These are phyloP conservation scores for Burhinus bistriatus DNA, from an alignment of 2,113 vertebrate species.

Conservation along the genomic window DNA sequence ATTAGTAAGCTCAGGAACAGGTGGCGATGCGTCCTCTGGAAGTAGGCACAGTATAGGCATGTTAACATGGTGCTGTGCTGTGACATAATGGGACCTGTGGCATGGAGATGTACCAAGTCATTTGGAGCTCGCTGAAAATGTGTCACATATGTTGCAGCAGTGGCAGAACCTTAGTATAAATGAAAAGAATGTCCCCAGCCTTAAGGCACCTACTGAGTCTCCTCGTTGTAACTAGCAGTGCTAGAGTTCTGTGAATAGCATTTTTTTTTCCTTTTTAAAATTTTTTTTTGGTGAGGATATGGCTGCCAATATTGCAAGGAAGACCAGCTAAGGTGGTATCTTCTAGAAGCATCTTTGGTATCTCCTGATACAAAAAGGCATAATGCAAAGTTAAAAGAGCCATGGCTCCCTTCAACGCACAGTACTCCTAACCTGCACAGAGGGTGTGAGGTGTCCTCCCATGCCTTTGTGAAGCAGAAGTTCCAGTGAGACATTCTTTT, in stretches of 20 bases:
- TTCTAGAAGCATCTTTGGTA: background rate
- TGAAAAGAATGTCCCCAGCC: background rate
- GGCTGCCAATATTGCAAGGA: background rate
- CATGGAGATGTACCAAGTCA: background rate
- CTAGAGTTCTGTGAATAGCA: background rate
- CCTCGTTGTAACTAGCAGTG: background rate
- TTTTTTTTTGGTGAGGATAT: background rate
- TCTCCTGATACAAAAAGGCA: background rate
- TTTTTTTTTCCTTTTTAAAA: background rate
- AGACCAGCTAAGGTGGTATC: background rate
- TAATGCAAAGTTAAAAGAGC: background rate
- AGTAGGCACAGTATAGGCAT: background rate
- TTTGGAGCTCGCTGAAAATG: background rate
- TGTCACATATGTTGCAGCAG: background rate
- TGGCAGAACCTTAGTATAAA: background rate
- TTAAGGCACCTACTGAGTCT: background rate
- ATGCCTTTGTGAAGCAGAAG: background rate
- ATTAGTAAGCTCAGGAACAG: background rate
- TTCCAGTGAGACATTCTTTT: background rate
- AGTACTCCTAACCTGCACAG: background rate
- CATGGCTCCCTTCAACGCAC: background rate
- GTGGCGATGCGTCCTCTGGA: background rate
- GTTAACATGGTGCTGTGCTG: background rate
- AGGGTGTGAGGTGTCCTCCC: background rate
- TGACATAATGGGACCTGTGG: background rate